A percentile compares a stretch with the other conserved stretches of the same genome.
Evolutionary conservation across 2,888 invertebrate genomes (phyloP).

Genomic region (Arenicola marina): DNA sequence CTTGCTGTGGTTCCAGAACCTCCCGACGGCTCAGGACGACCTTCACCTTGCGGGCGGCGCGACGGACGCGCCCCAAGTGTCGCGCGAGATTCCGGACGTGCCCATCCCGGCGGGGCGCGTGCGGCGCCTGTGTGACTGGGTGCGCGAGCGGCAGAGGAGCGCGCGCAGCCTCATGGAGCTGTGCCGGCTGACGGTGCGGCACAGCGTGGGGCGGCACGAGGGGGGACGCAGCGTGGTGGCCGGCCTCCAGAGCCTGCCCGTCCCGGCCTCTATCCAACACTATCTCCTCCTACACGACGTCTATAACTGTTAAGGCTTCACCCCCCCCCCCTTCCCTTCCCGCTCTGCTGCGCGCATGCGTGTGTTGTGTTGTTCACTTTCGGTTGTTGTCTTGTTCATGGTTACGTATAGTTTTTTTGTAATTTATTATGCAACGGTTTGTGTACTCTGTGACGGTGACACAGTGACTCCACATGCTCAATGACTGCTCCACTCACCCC

Average conservation of each 20-base stretch:
- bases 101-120: constrained; percentile 30
- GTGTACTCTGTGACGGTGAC: too few species aligned
- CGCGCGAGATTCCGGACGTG: constrained; percentile 10
- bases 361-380: too few species aligned
- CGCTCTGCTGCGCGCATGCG: too few species aligned
- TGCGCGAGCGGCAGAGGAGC: constrained; percentile 18
- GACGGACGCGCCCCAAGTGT: neutral
- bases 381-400: too few species aligned
- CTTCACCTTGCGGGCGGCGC: neutral
- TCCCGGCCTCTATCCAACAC: constrained; percentile 27
- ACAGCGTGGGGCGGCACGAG: constrained; percentile 7
- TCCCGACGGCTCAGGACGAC: neutral
- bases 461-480: too few species aligned
- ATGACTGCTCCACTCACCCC: too few species aligned
- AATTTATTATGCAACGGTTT: too few species aligned
- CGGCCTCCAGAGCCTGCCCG: constrained; percentile 19
- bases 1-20: neutral
- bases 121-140: constrained; percentile 30
- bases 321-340: too few species aligned
- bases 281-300: constrained; percentile 26
- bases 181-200: constrained; percentile 23
- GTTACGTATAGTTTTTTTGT: too few species aligned
- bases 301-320: too few species aligned
- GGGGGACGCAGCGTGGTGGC: constrained; percentile 25
- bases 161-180: constrained; percentile 23